Percentiles rank a stretch among this genome's conserved stretches.
phyloP scores from a whole-genome alignment of 2,113 vertebrate genomes.

The Dendropsophus ebraccatus region DNA sequence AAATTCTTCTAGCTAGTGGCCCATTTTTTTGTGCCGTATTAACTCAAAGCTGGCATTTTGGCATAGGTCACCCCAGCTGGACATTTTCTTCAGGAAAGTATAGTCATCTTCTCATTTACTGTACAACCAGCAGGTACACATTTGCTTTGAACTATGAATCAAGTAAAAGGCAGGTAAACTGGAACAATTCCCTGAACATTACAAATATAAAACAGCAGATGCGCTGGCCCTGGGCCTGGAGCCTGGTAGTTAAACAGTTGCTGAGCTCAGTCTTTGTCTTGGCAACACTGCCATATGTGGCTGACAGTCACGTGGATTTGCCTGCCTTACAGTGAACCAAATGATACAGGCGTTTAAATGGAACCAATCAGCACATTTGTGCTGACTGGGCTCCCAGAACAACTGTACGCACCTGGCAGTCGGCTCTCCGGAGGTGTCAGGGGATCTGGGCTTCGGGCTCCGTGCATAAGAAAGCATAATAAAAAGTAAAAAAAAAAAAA shows the following conservation, averaged over 20 bases:
- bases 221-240: neutral
- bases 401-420: no score
- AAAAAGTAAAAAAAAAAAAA: no score
- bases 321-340: neutral
- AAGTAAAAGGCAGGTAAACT: neutral
- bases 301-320: neutral
- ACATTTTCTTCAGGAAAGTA: neutral
- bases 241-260: neutral
- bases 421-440: no score
- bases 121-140: neutral
- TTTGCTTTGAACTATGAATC: no score
- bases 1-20: slow-evolving; percentile 16
- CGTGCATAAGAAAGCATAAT: no score
- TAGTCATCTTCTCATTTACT: neutral
- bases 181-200: neutral
- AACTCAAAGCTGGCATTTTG: neutral
- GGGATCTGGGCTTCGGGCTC: no score
- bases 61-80: neutral
- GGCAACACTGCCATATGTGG: neutral
- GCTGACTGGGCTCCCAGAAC: no score
- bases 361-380: no score
- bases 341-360: neutral
- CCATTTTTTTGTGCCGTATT: neutral
- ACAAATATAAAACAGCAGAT: neutral
- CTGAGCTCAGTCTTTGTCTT: neutral